Evolutionary conservation across 2,888 invertebrate species (phyloP), one percentile per base, ranked within the genome.

Genomic region (Julus scandinavius): DNA sequence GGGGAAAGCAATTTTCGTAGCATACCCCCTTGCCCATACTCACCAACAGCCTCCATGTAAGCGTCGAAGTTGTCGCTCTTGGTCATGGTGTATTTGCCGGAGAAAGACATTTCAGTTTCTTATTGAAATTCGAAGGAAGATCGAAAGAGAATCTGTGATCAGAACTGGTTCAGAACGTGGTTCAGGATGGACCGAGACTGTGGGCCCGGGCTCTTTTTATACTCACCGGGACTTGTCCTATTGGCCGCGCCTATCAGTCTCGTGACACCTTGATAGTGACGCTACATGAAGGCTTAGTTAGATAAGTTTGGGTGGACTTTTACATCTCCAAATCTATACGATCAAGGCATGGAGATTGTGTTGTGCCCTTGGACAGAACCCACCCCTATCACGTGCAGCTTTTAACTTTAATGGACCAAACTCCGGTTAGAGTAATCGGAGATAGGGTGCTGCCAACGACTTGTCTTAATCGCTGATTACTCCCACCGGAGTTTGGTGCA

Each of bases 51-150:
- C 93, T 96, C 96, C 96, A 97, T 96, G 93, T 96, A 97, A 89
- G 96, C 96, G 91, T 97, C 97, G 92, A 97, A 97, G 92, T 97
- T 96, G 90, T 97, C 96, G 91, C 96, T 95, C 89, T 94, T 94
- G 89, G 93, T 93, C 92, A 97, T 94, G 92, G 97, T 97, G 94
- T 96, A 97, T 93, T 95, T 96, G 92, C 96, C 96, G 15, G 93
- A 91, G 91, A 93, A 92, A 85, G 91, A 15, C 87, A 87, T 87
- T 80, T 87, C 72, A 29, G 50, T 84, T 84, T 20, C 15, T n/a
- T n/a, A 85, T 85, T 9, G 85, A 63, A 63, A 63, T 41, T 45
- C 84, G 84, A 83, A 83, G 38, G 40, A 85, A 41, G 41, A 41
- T 45, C 85, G 85, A 41, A 50, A 84, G 17, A 84, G 29, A 20